A percentile compares a stretch with the other conserved stretches of the same genome.
Conservation (phyloP, 2,888 invertebrate genomes). For the Polymixis flavicincta region DNA sequence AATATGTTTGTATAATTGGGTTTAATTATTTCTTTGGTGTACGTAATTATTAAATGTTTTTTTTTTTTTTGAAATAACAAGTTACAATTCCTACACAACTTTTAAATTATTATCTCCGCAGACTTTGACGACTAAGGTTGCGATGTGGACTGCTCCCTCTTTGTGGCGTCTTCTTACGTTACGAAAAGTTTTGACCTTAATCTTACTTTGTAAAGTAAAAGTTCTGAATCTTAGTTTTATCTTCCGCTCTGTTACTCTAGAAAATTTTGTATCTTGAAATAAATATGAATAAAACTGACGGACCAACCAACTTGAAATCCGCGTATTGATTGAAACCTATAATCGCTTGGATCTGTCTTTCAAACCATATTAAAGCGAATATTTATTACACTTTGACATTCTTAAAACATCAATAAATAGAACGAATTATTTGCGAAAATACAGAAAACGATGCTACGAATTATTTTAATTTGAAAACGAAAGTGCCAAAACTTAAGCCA, state of each 20-base stretch:
- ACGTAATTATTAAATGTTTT: too few relatives aligned
- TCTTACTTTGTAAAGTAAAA: conserved; percentile 10
- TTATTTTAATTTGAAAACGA: not conserved
- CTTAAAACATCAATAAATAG: conserved; percentile 39
- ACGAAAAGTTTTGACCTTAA: not conserved
- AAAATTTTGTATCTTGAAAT: conserved; percentile 6
- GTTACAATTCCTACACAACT: too few relatives aligned
- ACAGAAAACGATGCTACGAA: conserved; percentile 13
- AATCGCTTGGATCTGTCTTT: conserved; percentile 27
- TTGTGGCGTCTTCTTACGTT: too few relatives aligned
- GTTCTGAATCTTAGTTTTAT: conserved; percentile 11
- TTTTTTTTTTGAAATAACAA: too few relatives aligned
- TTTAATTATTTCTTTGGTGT: too few relatives aligned
- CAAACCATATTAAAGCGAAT: conserved; percentile 40
- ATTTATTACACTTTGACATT: conserved; percentile 42
- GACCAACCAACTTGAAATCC: conserved; percentile 20
- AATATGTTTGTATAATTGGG: too few relatives aligned
- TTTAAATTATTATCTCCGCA: too few relatives aligned
- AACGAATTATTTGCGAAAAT: conserved; percentile 32
- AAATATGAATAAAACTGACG: conserved; percentile 1
- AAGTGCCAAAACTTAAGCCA: conserved; percentile 17
- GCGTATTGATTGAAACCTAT: conserved; percentile 22
- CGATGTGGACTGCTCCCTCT: too few relatives aligned
- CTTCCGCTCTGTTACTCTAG: not conserved
- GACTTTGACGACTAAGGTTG: too few relatives aligned